phyloP scores from a whole-genome alignment of 2,888 invertebrate species.

The Eupithecia subumbrata region DNA sequence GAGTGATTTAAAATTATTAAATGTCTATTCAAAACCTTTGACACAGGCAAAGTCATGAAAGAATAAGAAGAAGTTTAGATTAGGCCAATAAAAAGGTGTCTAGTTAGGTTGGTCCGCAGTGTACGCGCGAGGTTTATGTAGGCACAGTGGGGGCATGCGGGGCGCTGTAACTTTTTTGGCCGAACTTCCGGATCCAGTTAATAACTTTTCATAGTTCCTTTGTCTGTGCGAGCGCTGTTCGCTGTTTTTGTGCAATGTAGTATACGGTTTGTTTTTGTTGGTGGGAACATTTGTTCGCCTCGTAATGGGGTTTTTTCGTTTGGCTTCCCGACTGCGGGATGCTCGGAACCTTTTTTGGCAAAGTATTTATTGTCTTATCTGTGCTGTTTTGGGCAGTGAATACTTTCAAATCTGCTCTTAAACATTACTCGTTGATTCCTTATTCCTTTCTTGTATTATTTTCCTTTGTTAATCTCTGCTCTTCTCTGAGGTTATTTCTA shows the following conservation, averaged over 20 bases:
- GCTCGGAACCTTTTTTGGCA: conserved; percentile 1
- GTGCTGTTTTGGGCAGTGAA: not conserved
- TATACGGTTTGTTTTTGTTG: conserved; percentile 36
- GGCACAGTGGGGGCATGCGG: conserved; percentile 48
- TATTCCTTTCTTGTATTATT: not conserved
- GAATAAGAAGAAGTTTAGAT: not conserved
- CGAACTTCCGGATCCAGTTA: conserved; percentile 52
- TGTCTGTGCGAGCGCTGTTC: conserved; percentile 35
- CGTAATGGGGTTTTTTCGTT: conserved; percentile 32
- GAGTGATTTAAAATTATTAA: not conserved
- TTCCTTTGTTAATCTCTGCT: not conserved
- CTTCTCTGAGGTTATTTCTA: not conserved
- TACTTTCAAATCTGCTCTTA: not conserved
- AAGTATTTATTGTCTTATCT: conserved; percentile 10
- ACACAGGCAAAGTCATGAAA: not conserved
- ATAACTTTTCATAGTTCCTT: conserved; percentile 54
- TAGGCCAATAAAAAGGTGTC: not conserved
- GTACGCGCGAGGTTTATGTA: conserved; percentile 31
- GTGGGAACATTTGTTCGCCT: conserved; percentile 30
- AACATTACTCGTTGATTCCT: not conserved
- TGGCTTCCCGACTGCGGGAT: conserved; percentile 17
- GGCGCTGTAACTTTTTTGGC: conserved; percentile 46
- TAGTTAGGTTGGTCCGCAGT: conserved; percentile 22
- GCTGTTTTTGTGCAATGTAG: conserved; percentile 49
- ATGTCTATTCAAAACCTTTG: not conserved